A percentile compares a stretch with the other conserved stretches of the same genome.
phyloP scores from a whole-genome alignment of 2,113 vertebrate genomes.

The Gasterosteus aculeatus region DNA sequence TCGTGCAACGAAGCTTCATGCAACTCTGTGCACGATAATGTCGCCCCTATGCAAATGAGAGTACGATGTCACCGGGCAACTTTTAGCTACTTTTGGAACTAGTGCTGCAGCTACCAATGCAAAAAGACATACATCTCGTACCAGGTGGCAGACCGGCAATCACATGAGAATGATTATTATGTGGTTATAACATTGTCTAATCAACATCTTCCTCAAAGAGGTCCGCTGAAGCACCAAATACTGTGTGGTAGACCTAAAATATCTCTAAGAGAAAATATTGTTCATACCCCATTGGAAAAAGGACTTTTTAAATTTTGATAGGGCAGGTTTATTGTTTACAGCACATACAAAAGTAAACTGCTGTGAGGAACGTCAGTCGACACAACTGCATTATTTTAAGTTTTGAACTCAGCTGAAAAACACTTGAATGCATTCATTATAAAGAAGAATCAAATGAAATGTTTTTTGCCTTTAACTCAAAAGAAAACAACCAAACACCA shows the following conservation, averaged over 20 bases:
- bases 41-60: not conserved
- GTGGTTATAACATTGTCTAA: no score
- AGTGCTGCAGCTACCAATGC: not conserved
- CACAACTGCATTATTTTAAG: slow-evolving; percentile 20
- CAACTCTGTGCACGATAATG: not conserved
- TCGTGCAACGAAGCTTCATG: not conserved
- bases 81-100: not conserved
- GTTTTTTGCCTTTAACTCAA: not conserved
- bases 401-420: slow-evolving; percentile 12
- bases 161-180: no score
- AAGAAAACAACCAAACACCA: not conserved
- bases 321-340: slow-evolving; percentile 13
- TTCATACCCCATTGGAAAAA: not conserved
- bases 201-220: no score
- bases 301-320: slow-evolving; percentile 2
- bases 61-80: not conserved
- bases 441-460: slow-evolving; percentile 19
- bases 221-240: no score
- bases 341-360: not conserved
- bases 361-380: slow-evolving; percentile 33
- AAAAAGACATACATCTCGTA: not conserved
- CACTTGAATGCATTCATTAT: slow-evolving; percentile 8
- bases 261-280: no score
- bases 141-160: no score
- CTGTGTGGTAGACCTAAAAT: no score